Evolutionary conservation across 2,797 vertebrate genomes (phyloP), one percentile per base, ranked within the genome.

Genomic region (Artibeus lituratus): DNA sequence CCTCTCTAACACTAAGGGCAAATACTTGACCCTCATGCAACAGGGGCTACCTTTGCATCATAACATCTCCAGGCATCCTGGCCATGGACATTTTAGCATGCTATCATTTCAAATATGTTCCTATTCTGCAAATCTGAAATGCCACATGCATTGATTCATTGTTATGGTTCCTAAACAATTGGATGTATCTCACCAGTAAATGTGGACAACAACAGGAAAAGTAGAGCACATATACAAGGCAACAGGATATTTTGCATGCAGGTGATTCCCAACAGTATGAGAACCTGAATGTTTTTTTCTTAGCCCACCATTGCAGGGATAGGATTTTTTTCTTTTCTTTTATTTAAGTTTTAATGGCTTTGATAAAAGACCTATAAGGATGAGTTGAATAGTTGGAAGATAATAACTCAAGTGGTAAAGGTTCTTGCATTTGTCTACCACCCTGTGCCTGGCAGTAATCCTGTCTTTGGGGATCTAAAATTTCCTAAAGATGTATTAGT

Each of bases 401-500:
- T 99, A 99, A 99, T 99, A 98, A 99, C 98, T 97, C 94, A n/a
- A 97, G 98, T 96, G 90, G 97, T 97, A 98, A 98, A 98, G 98
- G 98, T 98, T 98, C 97, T 98, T 98, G 97, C 97, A 62, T 98
- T 98, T 88, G 94, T 98, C 98, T 98, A 98, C 98, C 98, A 98
- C 98, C 98, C 98, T 98, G 98, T 96, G 98, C 98, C 98, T 98
- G 98, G 98, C 98, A 98, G 97, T 99, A 99, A 99, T 99, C 99
- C 99, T 98, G 98, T 99, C 99, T 99, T 99, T 99, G 97, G 98
- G 98, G 98, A 98, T 98, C 98, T 99, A 98, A 99, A 99, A 99
- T 99, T 99, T 98, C 99, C 99, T 99, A 99, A 99, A 99, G 99
- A 99, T 99, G 99, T 99, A 99, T 99, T 99, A 99, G 99, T 99